Evolutionary conservation across 1,140 invertebrate species (phyloP).

Genomic region (Lanistes nyassanus): DNA sequence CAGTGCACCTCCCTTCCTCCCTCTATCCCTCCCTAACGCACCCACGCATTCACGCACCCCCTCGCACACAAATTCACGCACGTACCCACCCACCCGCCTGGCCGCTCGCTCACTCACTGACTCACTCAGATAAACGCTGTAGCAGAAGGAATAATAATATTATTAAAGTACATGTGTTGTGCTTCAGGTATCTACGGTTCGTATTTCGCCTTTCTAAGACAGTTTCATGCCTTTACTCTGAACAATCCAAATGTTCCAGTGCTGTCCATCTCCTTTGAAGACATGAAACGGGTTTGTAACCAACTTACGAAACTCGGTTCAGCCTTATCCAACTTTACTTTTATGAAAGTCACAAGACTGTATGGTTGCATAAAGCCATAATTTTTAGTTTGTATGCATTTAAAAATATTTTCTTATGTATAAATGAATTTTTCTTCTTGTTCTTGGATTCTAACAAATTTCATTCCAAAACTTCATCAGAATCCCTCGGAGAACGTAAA

Average conservation of each 20-base stretch:
- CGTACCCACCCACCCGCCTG: neutral
- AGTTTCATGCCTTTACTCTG: constrained; percentile 38
- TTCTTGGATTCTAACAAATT: too few relatives aligned
- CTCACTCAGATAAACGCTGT: neutral
- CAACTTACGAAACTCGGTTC: too few relatives aligned
- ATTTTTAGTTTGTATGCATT: too few relatives aligned
- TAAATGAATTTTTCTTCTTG: too few relatives aligned
- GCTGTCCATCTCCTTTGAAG: constrained; percentile 37
- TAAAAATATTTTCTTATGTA: too few relatives aligned
- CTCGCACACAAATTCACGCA: too few relatives aligned
- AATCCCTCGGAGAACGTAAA: constrained; percentile 11
- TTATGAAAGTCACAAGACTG: too few relatives aligned
- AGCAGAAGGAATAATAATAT: neutral
- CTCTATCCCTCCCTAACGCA: too few relatives aligned
- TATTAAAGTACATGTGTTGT: neutral
- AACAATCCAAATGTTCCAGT: constrained; percentile 39
- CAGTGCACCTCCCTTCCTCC: too few relatives aligned
- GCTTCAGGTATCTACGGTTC: neutral
- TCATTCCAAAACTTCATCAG: neutral
- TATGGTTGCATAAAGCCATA: too few relatives aligned
- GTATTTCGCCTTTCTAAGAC: constrained; percentile 20
- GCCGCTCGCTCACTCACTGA: neutral
- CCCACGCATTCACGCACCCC: too few relatives aligned
- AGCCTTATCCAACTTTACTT: too few relatives aligned
- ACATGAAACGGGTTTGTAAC: constrained; percentile 40